Evolutionary conservation across 2,113 vertebrate species (phyloP).

Genomic region (Aldabrachelys gigantea): DNA sequence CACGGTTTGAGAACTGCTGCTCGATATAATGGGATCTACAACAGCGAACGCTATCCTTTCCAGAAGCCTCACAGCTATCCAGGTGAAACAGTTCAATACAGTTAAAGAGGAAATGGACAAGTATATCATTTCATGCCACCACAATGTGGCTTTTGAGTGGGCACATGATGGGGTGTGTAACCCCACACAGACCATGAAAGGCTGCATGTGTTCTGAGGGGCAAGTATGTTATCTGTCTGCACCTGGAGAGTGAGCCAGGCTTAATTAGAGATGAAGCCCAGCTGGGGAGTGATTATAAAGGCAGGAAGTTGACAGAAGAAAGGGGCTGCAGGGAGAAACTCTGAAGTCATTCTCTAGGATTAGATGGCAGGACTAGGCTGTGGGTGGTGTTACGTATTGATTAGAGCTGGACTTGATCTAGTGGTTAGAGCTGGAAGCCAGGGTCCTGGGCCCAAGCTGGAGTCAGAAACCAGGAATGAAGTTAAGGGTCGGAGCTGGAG

Average conservation of each 20-base stretch:
- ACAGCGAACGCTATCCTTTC: background rate
- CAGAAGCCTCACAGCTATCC: background rate
- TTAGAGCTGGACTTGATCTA: too few relatives aligned
- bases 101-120: background rate
- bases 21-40: background rate
- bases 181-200: background rate
- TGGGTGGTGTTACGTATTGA: too few relatives aligned
- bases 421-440: background rate
- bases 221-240: background rate
- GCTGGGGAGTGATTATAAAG: background rate
- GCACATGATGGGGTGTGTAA: background rate
- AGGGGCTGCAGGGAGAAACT: background rate
- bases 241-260: background rate
- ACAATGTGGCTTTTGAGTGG: background rate
- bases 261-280: background rate
- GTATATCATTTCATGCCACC: background rate
- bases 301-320: background rate
- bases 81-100: background rate
- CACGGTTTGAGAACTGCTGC: too few relatives aligned
- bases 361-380: background rate
- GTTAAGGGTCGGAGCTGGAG: too few relatives aligned
- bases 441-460: background rate
- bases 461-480: background rate
- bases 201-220: background rate
- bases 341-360: background rate